Evolutionary conservation across 2,888 invertebrate species (phyloP), one percentile per base, ranked within the genome.

Genomic region (Lycaena phlaeas): DNA sequence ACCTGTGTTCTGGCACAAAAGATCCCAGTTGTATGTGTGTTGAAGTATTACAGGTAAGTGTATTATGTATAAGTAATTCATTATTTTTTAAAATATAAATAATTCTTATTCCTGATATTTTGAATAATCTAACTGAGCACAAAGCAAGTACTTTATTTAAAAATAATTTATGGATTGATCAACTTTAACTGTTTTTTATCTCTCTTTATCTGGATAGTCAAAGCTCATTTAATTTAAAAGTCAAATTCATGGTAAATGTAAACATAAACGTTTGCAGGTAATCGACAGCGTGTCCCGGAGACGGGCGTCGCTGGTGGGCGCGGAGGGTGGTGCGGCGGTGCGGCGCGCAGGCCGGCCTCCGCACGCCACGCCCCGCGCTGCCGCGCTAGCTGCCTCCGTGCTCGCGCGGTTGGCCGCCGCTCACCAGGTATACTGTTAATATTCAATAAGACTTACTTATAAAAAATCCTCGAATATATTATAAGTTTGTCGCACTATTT

Each of bases 201-300:
- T n/a, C n/a, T n/a, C n/a, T n/a, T n/a, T n/a, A n/a, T n/a, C n/a
- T n/a, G n/a, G n/a, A n/a, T n/a, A n/a, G n/a, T n/a, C n/a, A n/a
- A n/a, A n/a, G n/a, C n/a, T n/a, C n/a, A n/a, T n/a, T n/a, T n/a
- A n/a, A n/a, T n/a, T n/a, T n/a, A n/a, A n/a, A n/a, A n/a, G n/a
- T n/a, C n/a, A n/a, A n/a, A n/a, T n/a, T n/a, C n/a, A n/a, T n/a
- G n/a, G n/a, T n/a, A n/a, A n/a, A n/a, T n/a, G n/a, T n/a, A n/a
- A n/a, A n/a, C n/a, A n/a, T n/a, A n/a, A n/a, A n/a, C n/a, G n/a
- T n/a, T n/a, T n/a, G 9, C 56, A 82, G 82, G 91, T 95, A 47
- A 88, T 96, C 55, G 85, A 91, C 14, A 89, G 92, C 58, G 86
- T 95, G 76, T 89, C 92, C 5, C 88, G 90, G 51, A 87, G 88